A percentile compares a stretch with the other conserved stretches of the same genome.
Evolutionary conservation across 2,888 invertebrate genomes (phyloP).

Genomic region (Calephelis perditalis): DNA sequence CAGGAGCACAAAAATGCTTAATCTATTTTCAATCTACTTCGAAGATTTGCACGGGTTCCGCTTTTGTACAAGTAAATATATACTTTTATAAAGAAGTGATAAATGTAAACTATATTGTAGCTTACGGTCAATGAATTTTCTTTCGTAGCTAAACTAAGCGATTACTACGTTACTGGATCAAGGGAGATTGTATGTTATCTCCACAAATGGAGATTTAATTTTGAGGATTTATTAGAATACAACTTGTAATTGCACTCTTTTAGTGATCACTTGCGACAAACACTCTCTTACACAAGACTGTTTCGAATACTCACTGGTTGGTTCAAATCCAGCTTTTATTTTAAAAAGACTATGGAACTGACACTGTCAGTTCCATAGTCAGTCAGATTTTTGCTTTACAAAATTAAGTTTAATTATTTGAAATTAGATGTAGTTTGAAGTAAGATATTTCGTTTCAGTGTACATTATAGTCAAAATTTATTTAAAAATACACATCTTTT

Average conservation of each 20-base stretch:
- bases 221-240: slow-evolving; percentile 29
- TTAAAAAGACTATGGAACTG: not conserved
- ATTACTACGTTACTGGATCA: slow-evolving; percentile 18
- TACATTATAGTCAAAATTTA: no score
- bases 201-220: slow-evolving; percentile 63
- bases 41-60: not conserved
- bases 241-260: not conserved
- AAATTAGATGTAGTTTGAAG: no score
- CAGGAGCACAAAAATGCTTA: not conserved
- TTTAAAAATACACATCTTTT: no score
- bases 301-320: slow-evolving; percentile 29
- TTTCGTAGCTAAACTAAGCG: not conserved
- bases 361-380: not conserved
- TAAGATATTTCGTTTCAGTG: no score
- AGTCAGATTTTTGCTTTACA: not conserved
- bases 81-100: not conserved
- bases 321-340: not conserved
- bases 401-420: not conserved
- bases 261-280: slow-evolving; percentile 8
- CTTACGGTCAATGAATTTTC: not conserved
- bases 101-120: not conserved
- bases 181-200: slow-evolving; percentile 47
- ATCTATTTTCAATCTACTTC: not conserved
- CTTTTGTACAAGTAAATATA: no score
- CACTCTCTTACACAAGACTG: slow-evolving; percentile 30